Percentiles rank a stretch among this genome's conserved stretches.
Evolutionary conservation across 1,140 invertebrate genomes (phyloP).

Genomic region (Centruroides sculpturatus): DNA sequence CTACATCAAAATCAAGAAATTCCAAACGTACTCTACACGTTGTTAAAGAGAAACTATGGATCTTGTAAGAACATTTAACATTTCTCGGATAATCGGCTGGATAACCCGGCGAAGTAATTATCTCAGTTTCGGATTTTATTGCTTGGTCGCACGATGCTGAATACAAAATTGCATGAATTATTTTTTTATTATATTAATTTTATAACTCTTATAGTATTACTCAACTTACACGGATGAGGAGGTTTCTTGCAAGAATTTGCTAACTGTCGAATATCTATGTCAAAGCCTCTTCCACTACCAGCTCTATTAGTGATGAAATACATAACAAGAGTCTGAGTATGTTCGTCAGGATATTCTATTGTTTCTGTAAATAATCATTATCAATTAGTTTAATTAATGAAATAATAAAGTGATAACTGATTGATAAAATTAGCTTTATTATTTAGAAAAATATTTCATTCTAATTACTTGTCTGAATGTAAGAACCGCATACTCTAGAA

Average conservation of each 20-base stretch:
- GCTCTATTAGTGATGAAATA: constrained; percentile 17
- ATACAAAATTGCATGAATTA: background rate
- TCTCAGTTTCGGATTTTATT: constrained; percentile 2
- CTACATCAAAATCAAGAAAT: constrained; percentile 17
- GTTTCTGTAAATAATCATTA: constrained; percentile 6
- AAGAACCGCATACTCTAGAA: constrained; percentile 14
- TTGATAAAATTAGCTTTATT: background rate
- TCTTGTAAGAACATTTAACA: constrained; percentile 12
- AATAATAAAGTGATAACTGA: background rate
- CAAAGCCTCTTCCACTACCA: constrained; percentile 16
- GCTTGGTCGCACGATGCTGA: constrained; percentile 13
- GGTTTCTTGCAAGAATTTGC: constrained; percentile 16
- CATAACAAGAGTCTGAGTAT: constrained; percentile 11
- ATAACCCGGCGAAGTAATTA: constrained; percentile 15
- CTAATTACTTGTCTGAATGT: constrained; percentile 5
- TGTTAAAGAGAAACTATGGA: constrained; percentile 5
- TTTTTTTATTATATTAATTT: background rate
- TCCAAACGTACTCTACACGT: constrained; percentile 16
- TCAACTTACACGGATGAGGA: constrained; percentile 4
- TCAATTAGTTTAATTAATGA: background rate
- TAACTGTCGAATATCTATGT: constrained; percentile 16
- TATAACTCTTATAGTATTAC: background rate
- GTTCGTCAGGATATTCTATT: constrained; percentile 11
- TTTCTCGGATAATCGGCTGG: constrained; percentile 15
- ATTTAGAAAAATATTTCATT: too few relatives aligned